A percentile compares a stretch with the other conserved stretches of the same genome.
These are phyloP conservation scores for Regulus satrapa DNA, from an alignment of 2,113 vertebrate genomes.

Conservation along the genomic window DNA sequence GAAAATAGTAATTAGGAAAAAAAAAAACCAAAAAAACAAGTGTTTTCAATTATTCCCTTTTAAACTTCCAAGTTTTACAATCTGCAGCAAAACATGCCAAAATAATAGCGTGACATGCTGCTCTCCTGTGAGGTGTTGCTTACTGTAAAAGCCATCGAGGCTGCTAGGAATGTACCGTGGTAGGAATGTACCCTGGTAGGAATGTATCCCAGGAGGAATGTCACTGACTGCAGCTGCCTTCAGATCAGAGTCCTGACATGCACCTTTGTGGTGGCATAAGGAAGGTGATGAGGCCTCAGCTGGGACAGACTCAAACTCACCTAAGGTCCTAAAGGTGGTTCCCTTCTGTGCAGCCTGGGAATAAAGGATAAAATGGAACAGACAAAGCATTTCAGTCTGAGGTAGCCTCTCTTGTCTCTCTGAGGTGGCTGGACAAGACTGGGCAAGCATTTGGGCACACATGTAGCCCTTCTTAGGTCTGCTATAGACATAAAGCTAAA, in stretches of 20 bases:
- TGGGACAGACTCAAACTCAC: neutral
- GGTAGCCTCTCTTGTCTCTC: neutral
- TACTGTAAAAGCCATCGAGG: neutral
- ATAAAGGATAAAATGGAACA: neutral
- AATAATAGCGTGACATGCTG: neutral
- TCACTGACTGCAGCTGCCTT: neutral
- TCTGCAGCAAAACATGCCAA: neutral
- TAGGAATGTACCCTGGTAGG: neutral
- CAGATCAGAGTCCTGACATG: rapidly evolving
- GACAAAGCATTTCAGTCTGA: neutral
- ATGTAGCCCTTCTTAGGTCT: neutral
- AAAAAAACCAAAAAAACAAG: too few relatives aligned
- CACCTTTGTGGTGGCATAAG: neutral
- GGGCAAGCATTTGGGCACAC: neutral
- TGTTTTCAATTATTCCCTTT: neutral
- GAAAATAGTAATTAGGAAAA: neutral
- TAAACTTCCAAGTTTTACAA: neutral
- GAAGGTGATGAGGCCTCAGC: neutral
- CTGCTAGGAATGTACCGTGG: neutral
- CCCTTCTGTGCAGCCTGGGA: neutral
- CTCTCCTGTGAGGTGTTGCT: neutral
- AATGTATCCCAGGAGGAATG: neutral
- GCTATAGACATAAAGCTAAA: neutral
- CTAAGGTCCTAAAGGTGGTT: neutral
- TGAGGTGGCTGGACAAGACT: neutral